Percentiles rank a stretch among this genome's conserved stretches.
Conservation (phyloP, 2,888 invertebrate species). For the Acanthosoma haemorrhoidale region DNA sequence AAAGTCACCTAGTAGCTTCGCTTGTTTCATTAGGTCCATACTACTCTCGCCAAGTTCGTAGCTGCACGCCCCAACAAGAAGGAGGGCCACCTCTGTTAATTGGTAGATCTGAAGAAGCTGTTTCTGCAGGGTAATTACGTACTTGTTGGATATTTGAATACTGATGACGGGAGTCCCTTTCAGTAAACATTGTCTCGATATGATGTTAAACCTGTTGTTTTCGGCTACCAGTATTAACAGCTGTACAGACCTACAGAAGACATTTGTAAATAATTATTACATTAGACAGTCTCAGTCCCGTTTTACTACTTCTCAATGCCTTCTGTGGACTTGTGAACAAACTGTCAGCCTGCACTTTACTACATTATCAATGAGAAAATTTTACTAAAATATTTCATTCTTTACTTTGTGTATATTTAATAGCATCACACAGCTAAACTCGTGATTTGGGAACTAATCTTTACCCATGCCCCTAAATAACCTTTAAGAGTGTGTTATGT, state of each 20-base stretch:
- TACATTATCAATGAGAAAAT: too few species aligned
- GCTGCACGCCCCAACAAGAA: conserved; percentile 10
- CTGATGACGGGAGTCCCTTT: conserved; percentile 12
- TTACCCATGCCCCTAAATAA: too few species aligned
- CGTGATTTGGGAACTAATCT: too few species aligned
- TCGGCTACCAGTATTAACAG: not conserved
- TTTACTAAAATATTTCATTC: too few species aligned
- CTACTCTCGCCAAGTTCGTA: conserved; percentile 27
- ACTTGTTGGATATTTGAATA: not conserved
- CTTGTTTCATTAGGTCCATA: not conserved
- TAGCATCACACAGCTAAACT: too few species aligned
- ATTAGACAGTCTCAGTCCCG: too few species aligned
- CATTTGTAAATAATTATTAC: too few species aligned
- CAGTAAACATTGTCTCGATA: not conserved
- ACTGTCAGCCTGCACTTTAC: too few species aligned
- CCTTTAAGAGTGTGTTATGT: too few species aligned
- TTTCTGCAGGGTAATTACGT: conserved; percentile 22
- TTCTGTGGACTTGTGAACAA: too few species aligned
- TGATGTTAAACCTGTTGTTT: not conserved
- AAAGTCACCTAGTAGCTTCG: not conserved
- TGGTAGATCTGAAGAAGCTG: conserved; percentile 26
- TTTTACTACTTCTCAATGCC: too few species aligned
- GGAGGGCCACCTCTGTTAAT: not conserved
- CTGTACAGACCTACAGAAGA: not conserved
- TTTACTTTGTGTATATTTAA: too few species aligned